Conservation (phyloP, 2,888 invertebrate genomes). For the Scrobipalpa costella region DNA sequence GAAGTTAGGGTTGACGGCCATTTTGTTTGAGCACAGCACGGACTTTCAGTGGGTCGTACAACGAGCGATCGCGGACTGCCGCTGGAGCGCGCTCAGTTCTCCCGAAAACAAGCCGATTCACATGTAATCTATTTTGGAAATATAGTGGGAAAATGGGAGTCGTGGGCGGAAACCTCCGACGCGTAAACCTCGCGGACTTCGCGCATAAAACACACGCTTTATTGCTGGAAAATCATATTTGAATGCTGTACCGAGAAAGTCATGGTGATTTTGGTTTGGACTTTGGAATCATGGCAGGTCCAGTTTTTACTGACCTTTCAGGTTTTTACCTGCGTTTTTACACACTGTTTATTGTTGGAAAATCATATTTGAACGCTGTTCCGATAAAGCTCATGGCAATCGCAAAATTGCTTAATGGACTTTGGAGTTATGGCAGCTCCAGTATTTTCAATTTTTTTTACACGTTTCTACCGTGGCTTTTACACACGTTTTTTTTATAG, state of each 20-base stretch:
- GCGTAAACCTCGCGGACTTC: constrained; percentile 14
- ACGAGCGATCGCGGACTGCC: constrained; percentile 68
- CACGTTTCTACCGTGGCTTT: no score
- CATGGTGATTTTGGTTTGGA: not conserved
- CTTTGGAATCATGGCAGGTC: not conserved
- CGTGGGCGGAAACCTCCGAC: constrained; percentile 67
- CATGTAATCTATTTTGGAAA: constrained; percentile 80
- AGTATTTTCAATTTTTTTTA: not conserved
- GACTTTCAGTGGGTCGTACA: constrained; percentile 62
- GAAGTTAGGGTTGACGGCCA: constrained; percentile 76
- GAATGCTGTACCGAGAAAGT: constrained; percentile 1
- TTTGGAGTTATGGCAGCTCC: not conserved
- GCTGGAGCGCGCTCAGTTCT: constrained; percentile 69
- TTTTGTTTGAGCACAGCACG: constrained; percentile 58
- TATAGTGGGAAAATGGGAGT: constrained; percentile 70
- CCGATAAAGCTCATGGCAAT: not conserved
- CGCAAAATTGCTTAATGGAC: no score
- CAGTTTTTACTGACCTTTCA: not conserved
- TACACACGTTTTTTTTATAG: constrained; percentile 17
- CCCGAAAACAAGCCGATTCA: constrained; percentile 76
- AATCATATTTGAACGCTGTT: not conserved
- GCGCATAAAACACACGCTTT: constrained; percentile 17
- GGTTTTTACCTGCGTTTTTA: no score
- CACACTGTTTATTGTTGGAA: constrained; percentile 20
- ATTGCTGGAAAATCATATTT: constrained; percentile 17